Evolutionary conservation across 2,888 invertebrate genomes (phyloP), one percentile per base, ranked within the genome.

Genomic region (Brachypalpus laphriformis): DNA sequence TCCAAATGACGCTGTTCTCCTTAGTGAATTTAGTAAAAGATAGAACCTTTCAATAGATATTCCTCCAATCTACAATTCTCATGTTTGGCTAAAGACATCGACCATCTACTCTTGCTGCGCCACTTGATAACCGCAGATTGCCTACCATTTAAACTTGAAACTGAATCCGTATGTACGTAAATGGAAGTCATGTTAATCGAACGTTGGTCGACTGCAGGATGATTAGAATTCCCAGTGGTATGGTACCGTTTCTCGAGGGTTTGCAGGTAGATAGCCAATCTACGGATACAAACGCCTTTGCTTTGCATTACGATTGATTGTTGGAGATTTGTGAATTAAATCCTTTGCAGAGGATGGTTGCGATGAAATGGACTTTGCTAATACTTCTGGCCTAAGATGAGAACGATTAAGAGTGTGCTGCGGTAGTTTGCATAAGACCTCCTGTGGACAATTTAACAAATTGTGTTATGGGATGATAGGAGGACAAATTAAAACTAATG

Each of bases 161-260:
- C 63, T 54, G 51, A 40, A 71, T 71, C 57, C 51, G 54, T 42
- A 54, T 54, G 45, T 18, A 51, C 51, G 51, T 61, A 74, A 74
- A 74, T 54, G 34, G 40, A n/a, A 51, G 20, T 51, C 51, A 72
- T 72, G 61, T 72, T 72, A 72, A 72, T 72, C 42, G 61, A 51
- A 74, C 61, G 47, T 61, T 49, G 63, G 51, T 31, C 42, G 54
- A 74, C 63, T 63, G 63, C 16, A 54, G 14, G 11, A 31, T 20
- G 72, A 61, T 74, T 74, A 74, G 63, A 28, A 74, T 74, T 63
- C 25, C 14, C 72, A 31, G 16, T 9, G 49, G 72, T 22, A 61
- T 63, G 22, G 72, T 42, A 61, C 61, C 40, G 14, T 61, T 63
- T 40, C 51, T 31, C 16, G 20, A 28, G 42, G 51, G 61, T n/a